Evolutionary conservation across 1,140 invertebrate species (phyloP), one percentile per base, ranked within the genome.

Genomic region (Drosophila micromelanica): DNA sequence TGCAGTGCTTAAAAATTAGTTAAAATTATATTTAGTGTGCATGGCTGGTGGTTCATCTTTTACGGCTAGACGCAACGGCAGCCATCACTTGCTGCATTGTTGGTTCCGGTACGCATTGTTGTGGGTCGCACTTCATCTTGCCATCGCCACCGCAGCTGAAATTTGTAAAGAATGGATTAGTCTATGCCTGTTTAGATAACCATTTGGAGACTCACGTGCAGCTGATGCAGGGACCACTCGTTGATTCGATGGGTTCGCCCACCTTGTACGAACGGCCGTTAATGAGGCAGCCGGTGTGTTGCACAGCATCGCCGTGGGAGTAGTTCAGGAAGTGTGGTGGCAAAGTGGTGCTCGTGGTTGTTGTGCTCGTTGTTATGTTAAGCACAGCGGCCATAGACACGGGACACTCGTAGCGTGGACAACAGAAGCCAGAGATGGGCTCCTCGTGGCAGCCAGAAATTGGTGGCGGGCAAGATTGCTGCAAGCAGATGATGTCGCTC

Each of bases 391-490:
- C 96, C 95, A 96, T 96, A 0, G 95, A 96, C 8, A 98, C 97
- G 9, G 96, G 97, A 92, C 98, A 98, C 92, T 98, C 97, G 90
- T 98, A 98, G 85, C 97, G 93, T 43, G 98, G 98, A 93, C 98
- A 98, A 92, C 98, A 98, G 94, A 98, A 98, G 51, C 97, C 97
- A 90, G 94, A 94, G 78, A 98, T 98, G 5, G 96, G 95, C 93
- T 98, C 97, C 92, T 98, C 96, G 90, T 96, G 96, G 87, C 98
- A 98, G 32, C 96, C 96, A 42, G 95, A 95, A 76, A 98, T 98
- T 48, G 98, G 98, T 30, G 97, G 97, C 54, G 98, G 98, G 93
- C 98, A 98, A 84, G 97, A 97, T 92, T 98, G 98, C 92, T 98
- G 97, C 43, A 98, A 93, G 82, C 98, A 98, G 76, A 98, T 98